phyloP scores from a whole-genome alignment of 2,888 invertebrate genomes.

The Tanypteryx hageni region DNA sequence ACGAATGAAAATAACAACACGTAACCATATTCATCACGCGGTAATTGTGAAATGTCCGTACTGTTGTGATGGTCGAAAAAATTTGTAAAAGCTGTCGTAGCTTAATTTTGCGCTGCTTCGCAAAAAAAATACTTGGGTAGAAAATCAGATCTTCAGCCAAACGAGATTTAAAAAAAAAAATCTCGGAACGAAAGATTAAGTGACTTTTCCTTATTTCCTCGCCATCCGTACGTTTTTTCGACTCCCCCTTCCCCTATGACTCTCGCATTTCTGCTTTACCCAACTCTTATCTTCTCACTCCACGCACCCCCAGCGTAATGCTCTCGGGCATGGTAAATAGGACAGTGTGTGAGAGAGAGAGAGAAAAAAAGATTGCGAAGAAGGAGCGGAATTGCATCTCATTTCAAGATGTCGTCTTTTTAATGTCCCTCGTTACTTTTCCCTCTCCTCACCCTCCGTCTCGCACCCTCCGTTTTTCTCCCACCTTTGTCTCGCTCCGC shows the following conservation, averaged over 20 bases:
- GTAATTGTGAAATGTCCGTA: too few species aligned
- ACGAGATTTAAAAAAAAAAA: neutral
- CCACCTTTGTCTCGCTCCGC: neutral
- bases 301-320: neutral
- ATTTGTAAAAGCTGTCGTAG: too few species aligned
- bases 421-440: constrained; percentile 28
- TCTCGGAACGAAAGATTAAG: neutral
- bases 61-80: too few species aligned
- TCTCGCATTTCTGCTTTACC: neutral
- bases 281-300: neutral
- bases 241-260: neutral
- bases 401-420: constrained; percentile 32
- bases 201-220: neutral
- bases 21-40: too few species aligned
- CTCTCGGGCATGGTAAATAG: neutral
- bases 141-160: neutral
- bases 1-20: too few species aligned
- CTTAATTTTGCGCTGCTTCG: too few species aligned
- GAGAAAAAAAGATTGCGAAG: neutral
- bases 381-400: constrained; percentile 6
- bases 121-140: neutral
- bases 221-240: neutral
- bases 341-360: neutral
- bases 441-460: neutral
- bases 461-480: neutral